Conservation (phyloP, 2,113 vertebrate genomes). For the Cricetomys ansorgei region DNA sequence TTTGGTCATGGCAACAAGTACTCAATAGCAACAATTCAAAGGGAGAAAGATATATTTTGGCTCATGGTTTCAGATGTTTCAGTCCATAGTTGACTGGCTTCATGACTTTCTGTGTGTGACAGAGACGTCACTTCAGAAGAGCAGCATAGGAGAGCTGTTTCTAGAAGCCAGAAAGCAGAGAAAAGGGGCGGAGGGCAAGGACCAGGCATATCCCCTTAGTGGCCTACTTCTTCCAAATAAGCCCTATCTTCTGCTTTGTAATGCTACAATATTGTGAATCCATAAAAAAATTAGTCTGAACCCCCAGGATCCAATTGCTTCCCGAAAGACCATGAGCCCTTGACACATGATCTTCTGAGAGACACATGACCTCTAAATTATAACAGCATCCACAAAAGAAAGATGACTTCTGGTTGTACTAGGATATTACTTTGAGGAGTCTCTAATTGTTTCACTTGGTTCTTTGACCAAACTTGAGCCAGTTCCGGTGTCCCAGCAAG, state of each 20-base stretch:
- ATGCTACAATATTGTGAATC: background rate
- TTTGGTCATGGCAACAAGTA: background rate
- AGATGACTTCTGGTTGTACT: conserved; percentile 20
- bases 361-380: background rate
- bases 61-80: background rate
- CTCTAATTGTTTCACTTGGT: background rate
- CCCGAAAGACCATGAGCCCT: background rate
- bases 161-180: background rate
- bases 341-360: background rate
- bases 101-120: background rate
- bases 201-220: background rate
- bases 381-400: background rate
- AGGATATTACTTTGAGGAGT: background rate
- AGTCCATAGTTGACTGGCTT: background rate
- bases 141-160: background rate
- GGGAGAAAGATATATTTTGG: background rate
- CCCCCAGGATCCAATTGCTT: background rate
- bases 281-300: background rate
- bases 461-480: background rate
- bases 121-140: background rate
- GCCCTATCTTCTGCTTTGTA: background rate
- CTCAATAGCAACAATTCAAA: background rate
- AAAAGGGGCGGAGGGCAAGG: background rate
- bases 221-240: background rate
- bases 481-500: background rate